phyloP scores from a whole-genome alignment of 1,140 invertebrate species.

The Phymastichus coffea region DNA sequence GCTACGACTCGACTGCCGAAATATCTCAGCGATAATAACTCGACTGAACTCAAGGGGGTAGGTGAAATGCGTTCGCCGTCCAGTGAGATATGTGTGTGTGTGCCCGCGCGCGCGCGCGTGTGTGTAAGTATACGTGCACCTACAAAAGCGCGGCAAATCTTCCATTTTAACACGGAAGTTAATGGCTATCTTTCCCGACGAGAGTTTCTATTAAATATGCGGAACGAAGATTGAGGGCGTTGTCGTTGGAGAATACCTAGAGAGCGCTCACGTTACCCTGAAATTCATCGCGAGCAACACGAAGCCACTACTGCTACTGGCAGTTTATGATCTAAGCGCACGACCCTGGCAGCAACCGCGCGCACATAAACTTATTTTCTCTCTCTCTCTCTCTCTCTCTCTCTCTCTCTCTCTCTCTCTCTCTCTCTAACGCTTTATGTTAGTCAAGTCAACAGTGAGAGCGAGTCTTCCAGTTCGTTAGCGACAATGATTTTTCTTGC shows the following conservation, averaged over 20 bases:
- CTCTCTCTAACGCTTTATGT: too few relatives aligned
- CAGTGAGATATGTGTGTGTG: too few relatives aligned
- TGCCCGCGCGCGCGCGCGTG: too few relatives aligned
- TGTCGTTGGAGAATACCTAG: background rate
- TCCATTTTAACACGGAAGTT: conserved; percentile 5
- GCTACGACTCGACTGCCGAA: background rate
- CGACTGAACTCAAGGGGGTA: background rate
- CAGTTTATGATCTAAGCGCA: too few relatives aligned
- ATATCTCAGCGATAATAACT: background rate
- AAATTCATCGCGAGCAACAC: background rate
- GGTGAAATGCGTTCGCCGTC: too few relatives aligned
- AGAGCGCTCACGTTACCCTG: background rate
- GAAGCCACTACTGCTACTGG: too few relatives aligned
- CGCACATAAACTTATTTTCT: background rate
- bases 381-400: too few relatives aligned
- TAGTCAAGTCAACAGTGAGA: too few relatives aligned
- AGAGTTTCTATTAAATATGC: conserved; percentile 14
- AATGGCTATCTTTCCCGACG: conserved; percentile 6
- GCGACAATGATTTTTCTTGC: too few relatives aligned
- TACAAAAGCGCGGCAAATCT: background rate
- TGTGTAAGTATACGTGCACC: too few relatives aligned
- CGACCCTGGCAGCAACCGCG: background rate
- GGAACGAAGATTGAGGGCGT: background rate
- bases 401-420: too few relatives aligned
- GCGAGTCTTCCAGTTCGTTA: too few relatives aligned